Evolutionary conservation across 1,140 invertebrate genomes (phyloP), one percentile per base, ranked within the genome.

Genomic region (Plutomurus gul): DNA sequence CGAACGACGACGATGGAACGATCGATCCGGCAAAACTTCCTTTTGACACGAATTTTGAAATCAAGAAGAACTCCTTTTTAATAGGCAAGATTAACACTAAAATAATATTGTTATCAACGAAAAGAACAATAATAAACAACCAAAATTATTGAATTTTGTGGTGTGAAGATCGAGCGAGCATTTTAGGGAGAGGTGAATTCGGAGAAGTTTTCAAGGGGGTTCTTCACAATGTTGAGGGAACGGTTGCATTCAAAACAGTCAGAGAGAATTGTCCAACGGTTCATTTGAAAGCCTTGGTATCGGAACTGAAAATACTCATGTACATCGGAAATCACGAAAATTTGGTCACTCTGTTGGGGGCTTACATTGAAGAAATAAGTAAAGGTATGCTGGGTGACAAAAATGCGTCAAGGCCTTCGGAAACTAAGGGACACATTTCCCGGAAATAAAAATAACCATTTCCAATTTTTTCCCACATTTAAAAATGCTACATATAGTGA

Each of bases 281-380:
- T 3, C 6, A 46, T 16, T 30, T 78, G 2, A 74, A 74, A 73
- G n/a, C 49, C 1, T 39, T 95, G 83, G 85, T 94, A 10, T 87
- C 90, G 1, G 94, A 96, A 87, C 93, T 96, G 10, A 87, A 89
- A 20, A 93, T 94, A 86, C 89, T 95, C 86, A 95, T 94, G 86
- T 89, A 89, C 30, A 91, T 94, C 1, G 93, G 93, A 1, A 86
- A 87, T 0, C 94, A 96, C 86, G 88, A 89, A 13, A 92, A 96
- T 85, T 90, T 96, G 30, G 93, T 96, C 4, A 88, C 89, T 51
- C 87, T 96, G 49, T 85, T 95, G 1, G 94, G 91, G 0, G 95
- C 27, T 0, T 33, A 65, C 16, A 65, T n/a, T 1, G 27, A 65
- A 36, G 25, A 65, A 27, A 65, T 65, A 33, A 30, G 27, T 33